Base-by-base conservation (phyloP, 2,888 invertebrate genomes). In the Diogma glabrata region DNA sequence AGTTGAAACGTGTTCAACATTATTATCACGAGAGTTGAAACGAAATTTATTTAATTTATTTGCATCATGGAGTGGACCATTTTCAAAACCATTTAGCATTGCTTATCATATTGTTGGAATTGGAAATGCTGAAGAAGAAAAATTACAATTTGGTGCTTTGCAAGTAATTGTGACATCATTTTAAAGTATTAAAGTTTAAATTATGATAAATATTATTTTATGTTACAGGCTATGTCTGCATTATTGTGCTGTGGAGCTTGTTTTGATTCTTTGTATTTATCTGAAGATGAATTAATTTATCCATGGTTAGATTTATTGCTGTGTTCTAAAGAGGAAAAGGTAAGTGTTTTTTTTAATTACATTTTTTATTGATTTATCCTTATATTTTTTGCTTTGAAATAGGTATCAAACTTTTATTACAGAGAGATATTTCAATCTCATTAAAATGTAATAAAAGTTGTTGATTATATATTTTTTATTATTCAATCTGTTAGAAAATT, bases 171-270 rank as follows among this genome's bases (percentile, higher is more conserved):
- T 24, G 23, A 20, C 49, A 12, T 33, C 14, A 28, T 20, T 46
- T 14, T 16, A 20, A 47, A 2, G 16, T 7, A 33, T 22, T 40
- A 14, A 23, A 28, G 23, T 24, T 38, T 17, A 10, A 19, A 12
- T 33, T 3, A 10, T 24, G 36, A 14, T 38, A 22, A 16, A 14
- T 24, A 28, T 23, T 5, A 10, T 24, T 16, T 48, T 43, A 17
- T 3, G 47, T 54, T 75, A 50, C 77, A 93, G 75, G 96, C 97
- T 2, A 95, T 97, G 90, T 92, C 94, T 55, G 89, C 94, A 9
- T 75, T 99, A 22, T 77, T 97, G 2, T 94, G 94, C 65, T 96
- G 96, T 67, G 99, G 99, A 0, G 87, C 94, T 0, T 90, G 93
- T 60, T 97, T 96, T 68, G 90, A 95, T 61, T 79, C 85, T 1